phyloP scores from a whole-genome alignment of 2,797 vertebrate species.

The Yasuhikotakia modesta region DNA sequence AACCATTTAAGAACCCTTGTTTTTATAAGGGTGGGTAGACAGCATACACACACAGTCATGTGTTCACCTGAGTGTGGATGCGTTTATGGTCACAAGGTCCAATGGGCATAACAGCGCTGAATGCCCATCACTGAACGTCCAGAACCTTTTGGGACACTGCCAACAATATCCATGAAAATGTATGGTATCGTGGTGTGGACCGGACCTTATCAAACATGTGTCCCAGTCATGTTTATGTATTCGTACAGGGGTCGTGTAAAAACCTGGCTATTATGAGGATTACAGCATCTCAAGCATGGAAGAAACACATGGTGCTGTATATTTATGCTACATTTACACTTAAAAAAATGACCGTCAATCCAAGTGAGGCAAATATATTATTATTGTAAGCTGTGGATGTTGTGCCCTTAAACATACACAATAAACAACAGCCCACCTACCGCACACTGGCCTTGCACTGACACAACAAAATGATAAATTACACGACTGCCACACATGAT shows the following conservation, averaged over 20 bases:
- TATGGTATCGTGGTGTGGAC: not conserved
- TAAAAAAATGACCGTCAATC: not conserved
- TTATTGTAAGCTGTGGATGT: conserved; percentile 64
- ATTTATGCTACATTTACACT: not conserved
- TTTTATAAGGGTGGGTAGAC: not conserved
- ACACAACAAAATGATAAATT: conserved; percentile 67
- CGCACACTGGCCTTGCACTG: conserved; percentile 49
- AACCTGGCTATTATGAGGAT: conserved; percentile 4
- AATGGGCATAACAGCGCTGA: not conserved
- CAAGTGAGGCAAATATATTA: not conserved
- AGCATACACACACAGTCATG: not conserved
- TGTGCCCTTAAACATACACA: conserved; percentile 56
- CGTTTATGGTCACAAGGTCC: not conserved
- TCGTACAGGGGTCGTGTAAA: conserved; percentile 10
- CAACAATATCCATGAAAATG: conserved; percentile 17
- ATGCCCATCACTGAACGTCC: not conserved
- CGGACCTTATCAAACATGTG: conserved; percentile 7
- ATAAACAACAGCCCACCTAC: conserved; percentile 5
- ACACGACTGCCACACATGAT: conserved; percentile 69
- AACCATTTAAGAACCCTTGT: no score
- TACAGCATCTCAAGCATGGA: conserved; percentile 9
- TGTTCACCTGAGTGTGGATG: not conserved
- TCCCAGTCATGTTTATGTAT: conserved; percentile 30
- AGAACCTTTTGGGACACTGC: not conserved
- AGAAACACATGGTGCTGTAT: not conserved